Base-by-base conservation (phyloP, 2,888 invertebrate genomes). In the Argynnis bischoffii region DNA sequence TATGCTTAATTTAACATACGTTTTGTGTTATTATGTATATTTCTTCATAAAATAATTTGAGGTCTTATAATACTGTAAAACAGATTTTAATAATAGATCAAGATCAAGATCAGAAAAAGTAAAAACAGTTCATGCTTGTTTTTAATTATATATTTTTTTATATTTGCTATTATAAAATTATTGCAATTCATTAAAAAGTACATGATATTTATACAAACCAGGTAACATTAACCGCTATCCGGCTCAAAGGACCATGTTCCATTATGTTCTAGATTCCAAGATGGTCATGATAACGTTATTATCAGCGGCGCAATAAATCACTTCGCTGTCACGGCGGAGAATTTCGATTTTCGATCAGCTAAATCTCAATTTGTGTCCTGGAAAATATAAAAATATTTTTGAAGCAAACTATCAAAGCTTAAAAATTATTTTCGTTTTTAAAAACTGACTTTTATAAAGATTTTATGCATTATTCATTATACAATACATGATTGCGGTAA, bases 291-390 rank as follows among this genome's bases (percentile, higher is more conserved):
- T 83, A 82, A 75, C 78, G 75, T 78, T 76, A 78, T 81, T 84
- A 82, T 81, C 81, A 79, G 74, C 65, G 55, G 46, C 67, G 77
- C 77, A 79, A 85, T 85, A 85, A 84, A 86, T 86, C 83, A 85
- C 75, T 73, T 74, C 65, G 74, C 78, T 81, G 84, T 84, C 84
- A 78, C 75, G 69, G 76, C 74, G 75, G 75, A 76, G 78, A 78
- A 77, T 79, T 79, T 79, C 76, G 79, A 81, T 81, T 81, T 81
- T 79, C 77, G 74, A 71, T 74, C 75, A 69, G 73, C 73, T 74
- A 75, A 78, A 75, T 73, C 75, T 72, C 72, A 74, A 75, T 73
- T 73, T 70, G 72, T 69, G 71, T 72, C 72, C 63, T 67, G 55
- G 48, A 68, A 72, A 69, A 70, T 64, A 71, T 69, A 70, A 68